A percentile compares a stretch with the other conserved stretches of the same genome.
phyloP scores from a whole-genome alignment of 2,113 vertebrate genomes.

The Chamaea fasciata region DNA sequence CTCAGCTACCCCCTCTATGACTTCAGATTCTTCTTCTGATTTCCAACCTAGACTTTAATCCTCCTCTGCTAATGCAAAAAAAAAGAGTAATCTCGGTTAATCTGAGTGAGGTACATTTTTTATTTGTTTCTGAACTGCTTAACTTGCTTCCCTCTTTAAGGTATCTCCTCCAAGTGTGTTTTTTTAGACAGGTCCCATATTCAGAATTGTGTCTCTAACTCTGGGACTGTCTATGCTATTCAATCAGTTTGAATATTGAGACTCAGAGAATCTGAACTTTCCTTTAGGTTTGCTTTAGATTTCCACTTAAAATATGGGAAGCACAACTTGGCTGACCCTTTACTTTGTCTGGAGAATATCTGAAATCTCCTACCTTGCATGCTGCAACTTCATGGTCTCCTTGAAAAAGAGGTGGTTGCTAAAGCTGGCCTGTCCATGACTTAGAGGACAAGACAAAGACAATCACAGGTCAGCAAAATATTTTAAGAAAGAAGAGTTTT shows the following conservation, averaged over 20 bases:
- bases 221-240: background rate
- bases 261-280: background rate
- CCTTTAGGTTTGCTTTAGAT: background rate
- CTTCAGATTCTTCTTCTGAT: background rate
- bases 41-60: background rate
- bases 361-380: background rate
- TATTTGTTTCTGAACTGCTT: background rate
- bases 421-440: background rate
- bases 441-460: background rate
- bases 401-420: background rate
- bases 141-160: background rate
- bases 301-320: background rate
- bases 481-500: background rate
- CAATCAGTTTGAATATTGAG: background rate
- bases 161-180: background rate
- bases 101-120: background rate
- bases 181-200: background rate
- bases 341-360: background rate
- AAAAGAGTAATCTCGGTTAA: background rate
- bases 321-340: background rate
- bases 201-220: background rate
- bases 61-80: background rate
- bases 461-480: background rate
- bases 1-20: background rate
- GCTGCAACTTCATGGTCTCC: background rate